Base-by-base conservation (phyloP, 2,888 invertebrate species). In the Icerya purchasi region DNA sequence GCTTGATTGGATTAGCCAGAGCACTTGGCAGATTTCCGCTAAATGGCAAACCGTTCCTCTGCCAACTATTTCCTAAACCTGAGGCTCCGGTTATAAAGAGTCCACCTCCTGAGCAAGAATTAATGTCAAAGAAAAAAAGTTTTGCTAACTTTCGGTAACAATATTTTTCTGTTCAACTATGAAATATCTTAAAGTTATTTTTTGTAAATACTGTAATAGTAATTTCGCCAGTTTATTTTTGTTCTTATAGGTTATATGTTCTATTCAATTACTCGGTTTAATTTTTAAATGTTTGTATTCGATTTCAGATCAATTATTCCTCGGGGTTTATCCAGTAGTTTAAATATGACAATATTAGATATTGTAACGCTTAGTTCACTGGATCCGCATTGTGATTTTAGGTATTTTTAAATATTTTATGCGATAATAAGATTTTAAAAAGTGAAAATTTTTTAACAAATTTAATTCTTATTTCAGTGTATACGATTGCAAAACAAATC, bases 21-120 rank as follows among this genome's bases (percentile, higher is more conserved):
- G 89, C 97, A 0, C 84, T 97, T 79, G 96, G 96, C 0, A 78
- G 97, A 18, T 86, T 87, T 70, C 80, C 86, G 1, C 80, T 81
- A 1, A 77, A 80, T 3, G 85, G 85, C 61, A 83, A 84, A 0
- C 84, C 93, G 0, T 75, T 96, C 53, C 78, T 94, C 1, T 84
- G 86, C 66, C 78, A 86, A 36, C 75, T 94, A 52, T 93, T 88
- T 70, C 92, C 92, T 0, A 79, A 82, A 57, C 84, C 88, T 1
- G 79, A 81, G 58, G 81, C 83, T 65, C 80, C 72, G 66, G 73
- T 66, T 72, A 73, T 68, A 72, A 73, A 24, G 69, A 75, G 67
- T 68, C 73, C 49, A 70, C 63, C 67, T 52, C 68, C 68, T 49
- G 69, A 70, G 56, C 66, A 65, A 49, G 64, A 62, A 22, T 61